Percentiles rank a stretch among this genome's conserved stretches.
phyloP scores from a whole-genome alignment of 2,113 vertebrate genomes.

The Acrocephalus kingi region DNA sequence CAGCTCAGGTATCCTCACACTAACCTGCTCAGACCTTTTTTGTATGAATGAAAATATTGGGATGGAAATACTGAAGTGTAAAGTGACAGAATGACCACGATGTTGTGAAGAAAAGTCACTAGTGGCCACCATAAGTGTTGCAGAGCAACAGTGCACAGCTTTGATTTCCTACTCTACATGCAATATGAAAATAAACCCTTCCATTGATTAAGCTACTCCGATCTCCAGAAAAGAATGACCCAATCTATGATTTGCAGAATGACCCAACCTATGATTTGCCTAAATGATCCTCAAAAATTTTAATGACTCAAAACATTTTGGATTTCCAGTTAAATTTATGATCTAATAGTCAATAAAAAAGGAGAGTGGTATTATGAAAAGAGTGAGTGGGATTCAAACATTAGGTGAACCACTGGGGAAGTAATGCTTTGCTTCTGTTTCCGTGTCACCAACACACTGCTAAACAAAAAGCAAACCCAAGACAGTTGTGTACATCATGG shows the following conservation, averaged over 20 bases:
- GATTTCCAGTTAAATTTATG: neutral
- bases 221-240: neutral
- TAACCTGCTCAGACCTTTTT: neutral
- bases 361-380: neutral
- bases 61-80: neutral
- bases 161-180: neutral
- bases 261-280: neutral
- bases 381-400: neutral
- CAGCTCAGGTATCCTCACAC: neutral
- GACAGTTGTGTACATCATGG: neutral
- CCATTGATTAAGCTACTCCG: neutral
- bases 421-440: neutral
- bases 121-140: no score
- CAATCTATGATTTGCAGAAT: neutral
- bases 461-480: neutral
- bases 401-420: neutral
- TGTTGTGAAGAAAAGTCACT: neutral
- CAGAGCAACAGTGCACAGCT: neutral
- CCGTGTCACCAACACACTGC: neutral
- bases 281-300: neutral
- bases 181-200: neutral
- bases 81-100: neutral
- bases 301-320: neutral
- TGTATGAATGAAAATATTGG: neutral
- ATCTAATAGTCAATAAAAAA: neutral